Percentiles rank a stretch among this genome's conserved stretches.
These are phyloP conservation scores for Prolemur simus DNA, from an alignment of 2,113 vertebrate species.

Conservation along the genomic window DNA sequence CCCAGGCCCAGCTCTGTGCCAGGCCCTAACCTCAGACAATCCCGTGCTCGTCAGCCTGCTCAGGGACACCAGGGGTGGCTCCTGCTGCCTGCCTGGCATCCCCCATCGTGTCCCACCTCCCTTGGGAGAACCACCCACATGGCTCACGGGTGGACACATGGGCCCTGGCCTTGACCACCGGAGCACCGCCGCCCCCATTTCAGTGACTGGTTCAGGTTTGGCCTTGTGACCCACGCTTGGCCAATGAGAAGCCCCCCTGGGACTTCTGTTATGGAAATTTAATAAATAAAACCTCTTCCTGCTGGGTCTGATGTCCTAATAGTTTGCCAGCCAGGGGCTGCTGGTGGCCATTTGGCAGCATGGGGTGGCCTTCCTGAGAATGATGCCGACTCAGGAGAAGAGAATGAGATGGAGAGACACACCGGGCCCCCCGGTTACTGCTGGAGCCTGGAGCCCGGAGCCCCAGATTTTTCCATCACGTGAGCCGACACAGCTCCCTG, in stretches of 20 bases:
- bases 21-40: not conserved
- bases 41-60: rapidly evolving
- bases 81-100: not conserved
- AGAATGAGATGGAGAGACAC: too few relatives aligned
- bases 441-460: not conserved
- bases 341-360: rapidly evolving
- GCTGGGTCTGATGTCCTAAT: not conserved
- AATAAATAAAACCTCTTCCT: not conserved
- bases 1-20: not conserved
- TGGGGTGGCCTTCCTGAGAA: not conserved
- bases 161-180: too few relatives aligned
- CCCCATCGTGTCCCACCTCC: not conserved
- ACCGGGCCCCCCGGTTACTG: rapidly evolving
- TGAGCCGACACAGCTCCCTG: not conserved
- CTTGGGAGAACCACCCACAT: not conserved
- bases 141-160: not conserved
- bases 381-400: not conserved
- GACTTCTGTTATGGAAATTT: not conserved
- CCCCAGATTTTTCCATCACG: rapidly evolving
- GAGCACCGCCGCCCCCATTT: not conserved
- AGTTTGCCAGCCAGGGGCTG: too few relatives aligned
- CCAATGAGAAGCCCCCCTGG: not conserved
- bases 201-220: not conserved
- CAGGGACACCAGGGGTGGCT: rapidly evolving
- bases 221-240: not conserved